Evolutionary conservation across 2,888 invertebrate species (phyloP), one percentile per base, ranked within the genome.

Genomic region (Cantharis flavilabris): DNA sequence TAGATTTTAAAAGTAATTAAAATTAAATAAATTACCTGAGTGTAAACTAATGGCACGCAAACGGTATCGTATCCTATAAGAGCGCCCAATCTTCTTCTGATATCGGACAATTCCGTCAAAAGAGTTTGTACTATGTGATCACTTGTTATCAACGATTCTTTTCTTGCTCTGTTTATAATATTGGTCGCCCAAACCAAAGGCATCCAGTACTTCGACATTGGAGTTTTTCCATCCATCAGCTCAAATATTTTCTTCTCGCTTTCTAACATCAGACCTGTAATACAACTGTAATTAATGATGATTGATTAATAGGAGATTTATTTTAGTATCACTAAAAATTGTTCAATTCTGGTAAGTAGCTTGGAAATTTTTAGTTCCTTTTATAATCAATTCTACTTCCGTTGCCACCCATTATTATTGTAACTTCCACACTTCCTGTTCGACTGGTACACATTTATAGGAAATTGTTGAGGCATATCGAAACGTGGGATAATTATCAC

Each of bases 151-250:
- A 96, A 89, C 0, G 94, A 93, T 84, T 97, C 97, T 85, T 95
- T 95, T 77, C 96, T 90, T 4, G 97, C 96, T 76, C 96, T 90
- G 88, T 96, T 96, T 82, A 97, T 96, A 80, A 97, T 95, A 87
- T 96, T 96, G 5, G 96, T 96, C 64, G 97, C 97, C 97, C 97
- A 97, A 14, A 96, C 96, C 72, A 97, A 89, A 0, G 97, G 97
- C 95, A 97, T 95, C 97, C 97, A 97, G 87, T 97, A 97, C 89
- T 94, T 94, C 13, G 96, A 95, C 95, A 97, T 97, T 3, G 95
- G 95, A 83, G 96, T 96, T 87, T 96, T 96, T 13, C 93, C 93
- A 86, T 97, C 95, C 93, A 97, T 93, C 86, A 95, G 92, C 87
- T 97, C 97, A 86, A 97, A 96, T 72, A 97, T 96, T 87, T 96